Evolutionary conservation across 1,140 invertebrate genomes (phyloP).

Genomic region (Hermetia illucens): DNA sequence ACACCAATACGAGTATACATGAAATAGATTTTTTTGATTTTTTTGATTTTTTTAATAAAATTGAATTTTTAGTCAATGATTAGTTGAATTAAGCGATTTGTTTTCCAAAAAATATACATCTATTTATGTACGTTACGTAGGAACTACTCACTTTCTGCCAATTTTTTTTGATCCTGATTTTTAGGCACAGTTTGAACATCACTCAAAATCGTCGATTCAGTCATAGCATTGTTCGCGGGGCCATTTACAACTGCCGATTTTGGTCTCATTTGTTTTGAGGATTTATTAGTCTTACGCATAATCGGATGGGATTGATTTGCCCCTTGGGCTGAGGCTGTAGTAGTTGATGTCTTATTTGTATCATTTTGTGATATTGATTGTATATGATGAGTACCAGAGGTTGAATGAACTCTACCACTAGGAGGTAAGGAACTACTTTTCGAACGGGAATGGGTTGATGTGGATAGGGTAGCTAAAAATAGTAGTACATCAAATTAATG

Average conservation of each 20-base stretch:
- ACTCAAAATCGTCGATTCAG: slow-evolving; percentile 1
- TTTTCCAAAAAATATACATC: no score
- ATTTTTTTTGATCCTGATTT: slow-evolving; percentile 24
- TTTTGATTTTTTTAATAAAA: slow-evolving; percentile 1
- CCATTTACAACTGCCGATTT: slow-evolving; percentile 4
- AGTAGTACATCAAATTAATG: slow-evolving; percentile 9
- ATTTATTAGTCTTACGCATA: slow-evolving; percentile 8
- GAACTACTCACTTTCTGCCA: slow-evolving; percentile 29
- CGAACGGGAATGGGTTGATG: slow-evolving; percentile 34
- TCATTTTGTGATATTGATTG: slow-evolving; percentile 14
- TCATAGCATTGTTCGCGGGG: slow-evolving; percentile 1
- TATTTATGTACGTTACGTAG: no score
- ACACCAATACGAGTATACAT: background rate
- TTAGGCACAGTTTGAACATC: background rate
- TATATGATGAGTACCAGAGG: slow-evolving; percentile 10
- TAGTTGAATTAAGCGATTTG: background rate
- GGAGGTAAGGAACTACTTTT: slow-evolving; percentile 34
- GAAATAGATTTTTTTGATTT: background rate
- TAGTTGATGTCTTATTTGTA: slow-evolving; percentile 14
- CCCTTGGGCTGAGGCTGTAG: slow-evolving; percentile 10
- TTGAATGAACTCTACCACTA: slow-evolving; percentile 25
- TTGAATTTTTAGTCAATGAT: background rate
- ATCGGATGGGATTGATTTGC: slow-evolving; percentile 13
- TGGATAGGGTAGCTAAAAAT: slow-evolving; percentile 36
- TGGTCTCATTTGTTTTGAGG: slow-evolving; percentile 6